Conservation (phyloP, 2,113 vertebrate species). For the Ibidorhyncha struthersii region DNA sequence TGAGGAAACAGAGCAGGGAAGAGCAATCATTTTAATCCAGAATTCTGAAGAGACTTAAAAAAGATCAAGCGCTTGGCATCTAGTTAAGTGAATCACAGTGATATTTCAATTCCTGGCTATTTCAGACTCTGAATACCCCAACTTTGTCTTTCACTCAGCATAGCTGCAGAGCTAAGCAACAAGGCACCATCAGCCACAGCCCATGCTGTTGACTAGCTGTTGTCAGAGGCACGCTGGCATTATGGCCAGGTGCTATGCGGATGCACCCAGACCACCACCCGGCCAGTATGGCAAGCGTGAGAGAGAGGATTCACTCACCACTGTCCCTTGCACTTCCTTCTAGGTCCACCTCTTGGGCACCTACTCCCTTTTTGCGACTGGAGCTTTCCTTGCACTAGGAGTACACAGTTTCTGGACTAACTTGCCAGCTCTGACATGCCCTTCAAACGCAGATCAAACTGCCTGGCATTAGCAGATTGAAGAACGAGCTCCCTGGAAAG, state of each 20-base stretch:
- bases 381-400: not conserved
- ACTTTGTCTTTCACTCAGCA: not conserved
- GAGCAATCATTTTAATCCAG: not conserved
- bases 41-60: not conserved
- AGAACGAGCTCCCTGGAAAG: not conserved
- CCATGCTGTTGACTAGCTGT: no score
- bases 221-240: not conserved
- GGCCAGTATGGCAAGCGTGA: not conserved
- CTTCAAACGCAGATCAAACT: not conserved
- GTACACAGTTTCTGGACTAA: not conserved
- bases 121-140: not conserved
- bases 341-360: rapidly evolving
- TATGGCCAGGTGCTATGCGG: rapidly evolving
- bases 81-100: not conserved
- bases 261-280: not conserved
- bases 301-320: not conserved
- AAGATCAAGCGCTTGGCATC: not conserved
- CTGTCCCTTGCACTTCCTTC: not conserved
- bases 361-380: not conserved
- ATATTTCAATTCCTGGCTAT: not conserved
- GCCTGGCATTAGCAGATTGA: not conserved
- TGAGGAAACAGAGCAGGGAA: not conserved
- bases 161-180: not conserved
- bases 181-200: not conserved
- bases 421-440: not conserved